phyloP scores from a whole-genome alignment of 2,888 invertebrate species.

The Oscheius onirici region DNA sequence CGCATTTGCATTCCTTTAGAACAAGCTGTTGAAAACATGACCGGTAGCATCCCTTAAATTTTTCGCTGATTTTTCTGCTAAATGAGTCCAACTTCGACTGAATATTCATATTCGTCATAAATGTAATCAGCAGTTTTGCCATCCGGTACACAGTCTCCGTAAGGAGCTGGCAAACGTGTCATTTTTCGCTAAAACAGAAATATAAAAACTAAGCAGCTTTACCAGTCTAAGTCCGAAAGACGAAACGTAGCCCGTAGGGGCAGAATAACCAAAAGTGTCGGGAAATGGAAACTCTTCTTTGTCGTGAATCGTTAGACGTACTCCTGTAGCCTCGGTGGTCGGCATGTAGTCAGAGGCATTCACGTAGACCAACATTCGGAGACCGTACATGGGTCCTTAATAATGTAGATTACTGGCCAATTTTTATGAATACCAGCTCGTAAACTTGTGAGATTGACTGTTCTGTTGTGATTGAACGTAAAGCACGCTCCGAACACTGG shows the following conservation, averaged over 20 bases:
- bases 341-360: constrained; percentile 69
- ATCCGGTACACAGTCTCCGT: constrained; percentile 68
- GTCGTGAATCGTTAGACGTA: constrained; percentile 67
- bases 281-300: constrained; percentile 70
- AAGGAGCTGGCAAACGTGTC: constrained; percentile 65
- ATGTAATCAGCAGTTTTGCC: constrained; percentile 66
- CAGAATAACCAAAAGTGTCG: constrained; percentile 65
- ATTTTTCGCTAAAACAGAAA: constrained; percentile 52
- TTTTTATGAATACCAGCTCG: constrained; percentile 54
- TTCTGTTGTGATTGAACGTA: constrained; percentile 66
- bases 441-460: constrained; percentile 58
- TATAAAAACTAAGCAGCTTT: neutral
- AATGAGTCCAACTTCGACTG: constrained; percentile 60
- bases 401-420: no score
- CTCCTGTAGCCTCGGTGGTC: constrained; percentile 69
- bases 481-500: constrained; percentile 67
- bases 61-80: neutral
- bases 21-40: constrained; percentile 69
- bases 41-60: constrained; percentile 65
- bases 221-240: constrained; percentile 66
- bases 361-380: constrained; percentile 67
- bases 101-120: constrained; percentile 64
- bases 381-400: constrained; percentile 68
- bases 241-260: constrained; percentile 67
- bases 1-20: constrained; percentile 66